These are phyloP conservation scores for Drosophila setosimentum DNA, from an alignment of 2,888 invertebrate species.

Conservation along the genomic window DNA sequence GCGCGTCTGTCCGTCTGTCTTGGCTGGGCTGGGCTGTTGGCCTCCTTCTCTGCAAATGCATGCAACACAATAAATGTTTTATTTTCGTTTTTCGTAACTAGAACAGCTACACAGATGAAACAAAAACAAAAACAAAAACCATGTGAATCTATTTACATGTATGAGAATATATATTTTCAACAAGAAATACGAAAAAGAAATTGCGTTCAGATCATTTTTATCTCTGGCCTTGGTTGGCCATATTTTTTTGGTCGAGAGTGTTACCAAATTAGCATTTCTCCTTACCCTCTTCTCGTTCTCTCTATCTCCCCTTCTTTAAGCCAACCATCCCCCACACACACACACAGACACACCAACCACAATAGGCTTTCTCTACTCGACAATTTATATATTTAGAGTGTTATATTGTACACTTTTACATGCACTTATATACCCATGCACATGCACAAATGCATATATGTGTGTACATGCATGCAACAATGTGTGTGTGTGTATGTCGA, in stretches of 20 bases:
- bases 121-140: not conserved
- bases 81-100: slow-evolving; percentile 19
- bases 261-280: not conserved
- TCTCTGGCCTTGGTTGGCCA: not conserved
- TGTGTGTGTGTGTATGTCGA: not conserved
- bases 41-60: slow-evolving; percentile 33
- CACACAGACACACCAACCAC: no score
- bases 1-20: not conserved
- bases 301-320: not conserved
- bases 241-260: not conserved
- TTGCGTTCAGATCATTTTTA: not conserved
- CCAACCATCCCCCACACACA: no score
- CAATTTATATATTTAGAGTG: not conserved
- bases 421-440: not conserved
- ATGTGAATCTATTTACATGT: not conserved
- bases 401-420: not conserved
- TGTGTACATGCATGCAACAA: not conserved
- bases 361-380: not conserved
- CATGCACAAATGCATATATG: not conserved
- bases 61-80: slow-evolving; percentile 15
- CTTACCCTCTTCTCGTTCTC: not conserved
- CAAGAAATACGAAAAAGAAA: not conserved
- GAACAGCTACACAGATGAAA: not conserved
- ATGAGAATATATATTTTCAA: not conserved
- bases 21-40: slow-evolving; percentile 12